phyloP scores from a whole-genome alignment of 2,797 vertebrate species.

The Crax fasciolata region DNA sequence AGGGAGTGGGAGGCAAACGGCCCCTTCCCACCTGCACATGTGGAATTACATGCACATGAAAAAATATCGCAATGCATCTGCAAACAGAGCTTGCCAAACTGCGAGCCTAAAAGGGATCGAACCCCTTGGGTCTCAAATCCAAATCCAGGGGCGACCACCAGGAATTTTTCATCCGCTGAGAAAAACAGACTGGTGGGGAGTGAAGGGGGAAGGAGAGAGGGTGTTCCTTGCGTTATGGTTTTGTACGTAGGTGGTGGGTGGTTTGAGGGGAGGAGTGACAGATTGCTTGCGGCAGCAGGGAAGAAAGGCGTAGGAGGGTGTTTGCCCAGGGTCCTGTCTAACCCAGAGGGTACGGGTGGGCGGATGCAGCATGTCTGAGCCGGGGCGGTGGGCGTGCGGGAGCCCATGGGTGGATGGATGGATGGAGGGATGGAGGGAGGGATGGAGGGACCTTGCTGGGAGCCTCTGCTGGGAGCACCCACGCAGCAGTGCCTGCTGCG shows the following conservation, averaged over 20 bases:
- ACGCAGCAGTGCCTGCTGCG: neutral
- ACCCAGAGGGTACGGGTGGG: neutral
- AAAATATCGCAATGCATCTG: slow-evolving; percentile 7
- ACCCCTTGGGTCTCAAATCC: slow-evolving; percentile 29
- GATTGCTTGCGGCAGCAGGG: slow-evolving; percentile 71
- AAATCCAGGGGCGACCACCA: slow-evolving; percentile 5
- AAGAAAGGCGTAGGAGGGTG: slow-evolving; percentile 66
- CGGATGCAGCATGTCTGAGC: neutral
- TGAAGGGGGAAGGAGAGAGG: slow-evolving; percentile 40
- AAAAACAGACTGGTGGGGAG: neutral
- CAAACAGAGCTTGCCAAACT: neutral
- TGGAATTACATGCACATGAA: slow-evolving; percentile 37
- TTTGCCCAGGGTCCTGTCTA: slow-evolving; percentile 48
- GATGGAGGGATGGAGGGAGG: neutral
- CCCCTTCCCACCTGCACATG: slow-evolving; percentile 54
- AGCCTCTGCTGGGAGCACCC: neutral
- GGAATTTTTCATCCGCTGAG: slow-evolving; percentile 21
- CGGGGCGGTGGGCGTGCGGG: neutral
- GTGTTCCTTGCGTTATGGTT: slow-evolving; percentile 45
- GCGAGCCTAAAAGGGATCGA: slow-evolving; percentile 9
- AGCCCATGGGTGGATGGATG: neutral
- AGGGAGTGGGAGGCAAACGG: slow-evolving; percentile 58
- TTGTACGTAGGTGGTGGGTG: slow-evolving; percentile 57
- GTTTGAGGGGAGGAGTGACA: slow-evolving; percentile 59
- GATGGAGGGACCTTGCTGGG: neutral